A percentile compares a stretch with the other conserved stretches of the same genome.
phyloP scores from a whole-genome alignment of 2,797 vertebrate genomes.

The Lagorchestes hirsutus region DNA sequence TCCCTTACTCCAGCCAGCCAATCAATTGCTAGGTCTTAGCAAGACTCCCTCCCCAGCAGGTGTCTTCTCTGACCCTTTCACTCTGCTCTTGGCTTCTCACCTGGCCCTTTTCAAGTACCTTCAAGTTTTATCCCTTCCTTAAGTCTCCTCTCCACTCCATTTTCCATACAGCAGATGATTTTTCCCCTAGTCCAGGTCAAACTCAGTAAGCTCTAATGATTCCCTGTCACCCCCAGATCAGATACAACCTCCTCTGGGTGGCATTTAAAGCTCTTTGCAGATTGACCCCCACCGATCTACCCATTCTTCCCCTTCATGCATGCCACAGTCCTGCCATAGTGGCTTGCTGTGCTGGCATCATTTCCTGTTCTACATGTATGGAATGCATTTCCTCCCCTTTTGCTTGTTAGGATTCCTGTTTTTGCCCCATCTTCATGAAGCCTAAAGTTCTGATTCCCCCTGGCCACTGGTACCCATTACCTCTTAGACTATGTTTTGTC shows the following conservation, averaged over 20 bases:
- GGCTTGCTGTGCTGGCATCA: neutral
- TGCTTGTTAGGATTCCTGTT: too few species aligned
- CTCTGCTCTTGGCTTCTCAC: too few species aligned
- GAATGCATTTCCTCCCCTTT: neutral
- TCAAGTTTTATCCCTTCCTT: neutral
- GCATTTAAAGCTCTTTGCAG: neutral
- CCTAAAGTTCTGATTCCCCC: neutral
- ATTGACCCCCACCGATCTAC: neutral
- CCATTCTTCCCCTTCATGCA: neutral
- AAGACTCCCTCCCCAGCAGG: neutral
- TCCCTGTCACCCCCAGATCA: neutral
- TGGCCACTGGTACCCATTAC: neutral
- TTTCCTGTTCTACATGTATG: neutral
- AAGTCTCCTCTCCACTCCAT: neutral
- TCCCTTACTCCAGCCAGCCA: too few species aligned
- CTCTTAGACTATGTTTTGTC: neutral
- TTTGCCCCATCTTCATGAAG: neutral
- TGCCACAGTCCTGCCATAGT: neutral
- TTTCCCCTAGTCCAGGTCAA: neutral
- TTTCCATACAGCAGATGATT: neutral
- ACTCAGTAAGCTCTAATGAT: neutral
- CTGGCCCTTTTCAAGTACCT: neutral
- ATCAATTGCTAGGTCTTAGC: neutral
- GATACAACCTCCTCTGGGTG: neutral
- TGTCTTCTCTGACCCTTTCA: neutral